These are phyloP conservation scores for Rallus crepitans DNA, from an alignment of 2,797 vertebrate species.

Conservation along the genomic window DNA sequence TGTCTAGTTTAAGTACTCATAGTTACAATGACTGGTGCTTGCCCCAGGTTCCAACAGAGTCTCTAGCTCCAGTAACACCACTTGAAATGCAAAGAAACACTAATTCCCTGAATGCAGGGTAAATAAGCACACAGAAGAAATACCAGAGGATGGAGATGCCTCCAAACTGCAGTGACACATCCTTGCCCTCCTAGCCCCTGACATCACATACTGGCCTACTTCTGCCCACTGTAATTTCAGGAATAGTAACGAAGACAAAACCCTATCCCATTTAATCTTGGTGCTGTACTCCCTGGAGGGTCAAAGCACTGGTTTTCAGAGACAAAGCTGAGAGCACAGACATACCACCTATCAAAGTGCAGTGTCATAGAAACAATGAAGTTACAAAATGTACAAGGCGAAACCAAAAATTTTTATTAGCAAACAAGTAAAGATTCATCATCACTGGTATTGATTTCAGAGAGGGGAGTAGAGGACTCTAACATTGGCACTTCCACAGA, in stretches of 20 bases:
- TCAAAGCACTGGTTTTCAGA: neutral
- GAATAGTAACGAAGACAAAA: neutral
- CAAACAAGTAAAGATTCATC: conserved; percentile 85
- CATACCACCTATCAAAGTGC: neutral
- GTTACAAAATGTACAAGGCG: conserved; percentile 44
- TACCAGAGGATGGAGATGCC: neutral
- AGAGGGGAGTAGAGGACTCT: conserved; percentile 69
- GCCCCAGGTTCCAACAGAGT: neutral
- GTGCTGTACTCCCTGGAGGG: neutral
- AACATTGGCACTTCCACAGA: conserved; percentile 75
- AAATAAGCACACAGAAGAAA: conserved; percentile 13
- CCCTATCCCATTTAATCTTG: neutral
- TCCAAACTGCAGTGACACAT: neutral
- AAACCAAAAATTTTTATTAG: conserved; percentile 69
- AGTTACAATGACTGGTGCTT: neutral
- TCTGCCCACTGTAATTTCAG: neutral
- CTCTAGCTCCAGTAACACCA: neutral
- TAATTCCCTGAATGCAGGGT: conserved; percentile 69
- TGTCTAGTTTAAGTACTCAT: neutral
- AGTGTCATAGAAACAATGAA: neutral
- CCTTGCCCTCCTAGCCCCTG: neutral
- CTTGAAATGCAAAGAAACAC: conserved; percentile 52
- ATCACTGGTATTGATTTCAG: conserved; percentile 78
- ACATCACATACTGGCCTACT: neutral
- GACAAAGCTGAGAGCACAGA: neutral